These are phyloP conservation scores for Octodon degus DNA, from an alignment of 2,113 vertebrate species.

Conservation along the genomic window DNA sequence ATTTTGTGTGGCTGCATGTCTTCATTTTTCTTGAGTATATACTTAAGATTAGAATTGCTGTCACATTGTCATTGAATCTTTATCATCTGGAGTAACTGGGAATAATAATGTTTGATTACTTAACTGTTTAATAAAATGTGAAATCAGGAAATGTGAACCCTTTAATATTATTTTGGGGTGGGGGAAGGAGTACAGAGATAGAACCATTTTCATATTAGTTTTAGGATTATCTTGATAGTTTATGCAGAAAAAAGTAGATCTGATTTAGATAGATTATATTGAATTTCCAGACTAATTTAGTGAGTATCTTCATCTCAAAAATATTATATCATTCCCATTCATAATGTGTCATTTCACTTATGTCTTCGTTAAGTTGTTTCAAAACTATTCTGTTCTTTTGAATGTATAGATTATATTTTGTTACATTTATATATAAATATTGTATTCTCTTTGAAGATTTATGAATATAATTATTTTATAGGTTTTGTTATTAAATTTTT, in stretches of 20 bases:
- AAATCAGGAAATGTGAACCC: not conserved
- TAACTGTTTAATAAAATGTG: not conserved
- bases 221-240: not conserved
- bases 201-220: not conserved
- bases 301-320: not conserved
- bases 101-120: not conserved
- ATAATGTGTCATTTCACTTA: not conserved
- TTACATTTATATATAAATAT: not conserved
- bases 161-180: not conserved
- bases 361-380: not conserved
- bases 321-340: not conserved
- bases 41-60: not conserved
- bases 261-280: not conserved
- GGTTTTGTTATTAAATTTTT: not conserved
- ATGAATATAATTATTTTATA: not conserved
- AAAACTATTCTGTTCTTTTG: not conserved
- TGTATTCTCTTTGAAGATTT: not conserved
- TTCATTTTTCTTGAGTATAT: not conserved
- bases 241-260: not conserved
- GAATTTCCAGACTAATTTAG: not conserved
- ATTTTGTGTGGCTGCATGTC: not conserved
- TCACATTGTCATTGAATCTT: not conserved
- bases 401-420: not conserved
- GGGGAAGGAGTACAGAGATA: not conserved
- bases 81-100: not conserved